phyloP scores from a whole-genome alignment of 2,888 invertebrate species.

The Schizaphis graminum region DNA sequence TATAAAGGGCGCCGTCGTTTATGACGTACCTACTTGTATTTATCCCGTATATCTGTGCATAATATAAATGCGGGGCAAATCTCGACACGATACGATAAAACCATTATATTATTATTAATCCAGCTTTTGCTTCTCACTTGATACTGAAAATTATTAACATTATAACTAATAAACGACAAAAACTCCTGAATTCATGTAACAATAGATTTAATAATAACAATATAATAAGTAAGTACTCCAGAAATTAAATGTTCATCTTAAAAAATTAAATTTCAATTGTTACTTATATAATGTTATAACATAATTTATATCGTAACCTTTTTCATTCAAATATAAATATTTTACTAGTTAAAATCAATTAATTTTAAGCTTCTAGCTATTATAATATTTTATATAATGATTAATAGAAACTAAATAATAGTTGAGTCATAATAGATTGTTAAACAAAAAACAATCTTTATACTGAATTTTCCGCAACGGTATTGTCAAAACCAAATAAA shows the following conservation, averaged over 20 bases:
- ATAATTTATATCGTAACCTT: not conserved
- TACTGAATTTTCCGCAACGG: not conserved
- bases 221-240: too few relatives aligned
- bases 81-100: not conserved
- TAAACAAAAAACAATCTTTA: not conserved
- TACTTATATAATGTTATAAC: not conserved
- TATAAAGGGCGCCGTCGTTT: not conserved
- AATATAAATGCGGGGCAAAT: not conserved
- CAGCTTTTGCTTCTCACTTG: not conserved
- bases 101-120: not conserved
- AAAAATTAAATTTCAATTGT: not conserved
- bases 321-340: not conserved
- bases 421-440: not conserved
- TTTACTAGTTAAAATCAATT: not conserved
- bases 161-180: not conserved
- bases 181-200: not conserved
- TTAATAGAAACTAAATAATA: not conserved
- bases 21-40: not conserved
- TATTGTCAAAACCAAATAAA: not conserved
- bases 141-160: not conserved
- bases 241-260: not conserved
- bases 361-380: not conserved
- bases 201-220: not conserved
- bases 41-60: not conserved
- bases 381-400: not conserved